A percentile compares a stretch with the other conserved stretches of the same genome.
Conservation (phyloP, 2,113 vertebrate genomes). For the Physeter macrocephalus region DNA sequence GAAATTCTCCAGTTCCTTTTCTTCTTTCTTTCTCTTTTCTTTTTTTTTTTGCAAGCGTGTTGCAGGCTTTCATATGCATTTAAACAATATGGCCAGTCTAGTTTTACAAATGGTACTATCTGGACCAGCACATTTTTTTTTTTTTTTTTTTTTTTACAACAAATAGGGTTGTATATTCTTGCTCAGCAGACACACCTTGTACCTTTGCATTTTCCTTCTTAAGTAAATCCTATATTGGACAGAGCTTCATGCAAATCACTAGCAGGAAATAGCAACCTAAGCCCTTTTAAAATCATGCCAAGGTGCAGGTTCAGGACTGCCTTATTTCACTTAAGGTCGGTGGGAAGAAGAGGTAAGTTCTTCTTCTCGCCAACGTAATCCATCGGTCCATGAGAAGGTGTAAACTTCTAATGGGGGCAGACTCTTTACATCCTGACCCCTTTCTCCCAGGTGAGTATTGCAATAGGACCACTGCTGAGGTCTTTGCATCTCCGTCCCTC, state of each 20-base stretch:
- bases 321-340: not conserved
- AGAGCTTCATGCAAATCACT: constrained; percentile 57
- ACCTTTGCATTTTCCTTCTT: constrained; percentile 42
- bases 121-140: not conserved
- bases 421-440: not conserved
- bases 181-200: not conserved
- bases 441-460: not conserved
- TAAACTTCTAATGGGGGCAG: not conserved
- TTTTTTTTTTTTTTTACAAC: not conserved
- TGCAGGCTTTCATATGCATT: not conserved
- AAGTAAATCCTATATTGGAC: constrained; percentile 29
- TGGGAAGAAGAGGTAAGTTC: not conserved
- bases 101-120: not conserved
- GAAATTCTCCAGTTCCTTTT: not conserved
- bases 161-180: not conserved
- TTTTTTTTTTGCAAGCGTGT: not conserved
- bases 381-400: not conserved
- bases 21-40: too few species aligned
- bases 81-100: not conserved
- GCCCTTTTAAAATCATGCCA: not conserved
- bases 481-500: not conserved
- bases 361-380: not conserved
- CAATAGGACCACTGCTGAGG: not conserved
- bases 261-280: constrained; percentile 41
- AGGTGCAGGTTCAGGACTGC: not conserved